Conservation (phyloP, 2,888 invertebrate species). For the Orthosia incerta region DNA sequence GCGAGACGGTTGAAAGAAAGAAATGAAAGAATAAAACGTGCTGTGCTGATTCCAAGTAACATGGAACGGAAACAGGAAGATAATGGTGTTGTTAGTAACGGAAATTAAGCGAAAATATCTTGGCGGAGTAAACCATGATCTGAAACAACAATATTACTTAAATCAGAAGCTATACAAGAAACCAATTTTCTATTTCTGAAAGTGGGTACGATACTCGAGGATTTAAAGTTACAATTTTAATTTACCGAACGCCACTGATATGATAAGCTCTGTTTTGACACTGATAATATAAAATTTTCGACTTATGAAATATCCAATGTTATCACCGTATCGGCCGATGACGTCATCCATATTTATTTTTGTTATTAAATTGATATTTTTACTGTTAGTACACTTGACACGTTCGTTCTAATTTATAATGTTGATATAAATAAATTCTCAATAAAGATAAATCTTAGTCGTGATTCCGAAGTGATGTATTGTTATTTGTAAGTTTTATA, state of each 20-base stretch:
- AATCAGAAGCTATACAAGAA: neutral
- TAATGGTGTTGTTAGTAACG: neutral
- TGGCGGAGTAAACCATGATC: neutral
- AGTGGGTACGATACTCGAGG: constrained; percentile 1
- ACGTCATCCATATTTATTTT: constrained; percentile 71
- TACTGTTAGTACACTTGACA: constrained; percentile 42
- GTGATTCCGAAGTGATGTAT: constrained; percentile 33
- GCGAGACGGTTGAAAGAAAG: neutral
- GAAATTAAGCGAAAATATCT: neutral
- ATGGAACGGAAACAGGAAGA: neutral
- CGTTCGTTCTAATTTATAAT: constrained; percentile 40
- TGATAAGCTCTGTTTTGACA: constrained; percentile 60
- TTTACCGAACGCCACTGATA: constrained; percentile 51
- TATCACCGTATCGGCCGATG: constrained; percentile 65
- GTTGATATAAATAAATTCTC: constrained; percentile 27
- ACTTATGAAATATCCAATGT: constrained; percentile 63
- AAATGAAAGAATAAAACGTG: neutral
- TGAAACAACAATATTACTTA: neutral
- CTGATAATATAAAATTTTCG: constrained; percentile 61
- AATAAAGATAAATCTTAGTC: constrained; percentile 18
- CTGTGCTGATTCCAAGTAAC: neutral
- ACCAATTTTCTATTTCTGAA: neutral
- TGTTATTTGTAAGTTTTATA: constrained; percentile 22
- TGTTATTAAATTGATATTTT: constrained; percentile 60
- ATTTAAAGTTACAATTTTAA: constrained; percentile 41